Conservation (phyloP, 2,113 vertebrate genomes). For the Mola mola region DNA sequence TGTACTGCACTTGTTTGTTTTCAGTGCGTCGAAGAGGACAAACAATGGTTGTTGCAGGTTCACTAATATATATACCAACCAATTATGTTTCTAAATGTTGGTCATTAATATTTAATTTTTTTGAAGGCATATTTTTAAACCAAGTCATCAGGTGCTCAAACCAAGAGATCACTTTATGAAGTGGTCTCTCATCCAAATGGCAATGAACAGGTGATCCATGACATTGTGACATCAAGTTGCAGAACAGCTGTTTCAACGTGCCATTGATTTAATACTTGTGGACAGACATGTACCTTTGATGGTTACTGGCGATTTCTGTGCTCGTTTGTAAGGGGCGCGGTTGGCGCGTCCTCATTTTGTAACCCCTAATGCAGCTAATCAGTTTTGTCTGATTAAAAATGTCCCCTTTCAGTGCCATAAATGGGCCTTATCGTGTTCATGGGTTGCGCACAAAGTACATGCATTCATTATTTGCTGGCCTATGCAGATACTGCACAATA, state of each 20-base stretch:
- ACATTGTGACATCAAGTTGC: neutral
- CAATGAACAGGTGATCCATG: neutral
- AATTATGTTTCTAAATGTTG: no score
- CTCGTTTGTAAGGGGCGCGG: neutral
- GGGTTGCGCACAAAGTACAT: constrained; percentile 17
- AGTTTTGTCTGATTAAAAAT: constrained; percentile 12
- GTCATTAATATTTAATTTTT: no score
- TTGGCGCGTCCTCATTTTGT: constrained; percentile 1
- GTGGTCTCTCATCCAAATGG: no score
- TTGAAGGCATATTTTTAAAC: no score
- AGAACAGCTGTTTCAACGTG: neutral
- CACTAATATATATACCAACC: no score
- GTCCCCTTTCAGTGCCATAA: neutral
- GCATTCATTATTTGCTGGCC: neutral
- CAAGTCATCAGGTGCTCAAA: no score
- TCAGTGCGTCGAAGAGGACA: no score
- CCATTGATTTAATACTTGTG: neutral
- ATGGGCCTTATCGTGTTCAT: constrained; percentile 22
- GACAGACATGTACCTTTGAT: neutral
- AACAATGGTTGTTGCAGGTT: no score
- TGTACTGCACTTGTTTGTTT: no score
- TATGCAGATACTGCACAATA: neutral
- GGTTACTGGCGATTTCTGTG: neutral
- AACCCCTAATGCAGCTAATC: neutral
- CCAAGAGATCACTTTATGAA: neutral